Base-by-base conservation (phyloP, 2,113 vertebrate species). In the Rhabdornis inornatus region DNA sequence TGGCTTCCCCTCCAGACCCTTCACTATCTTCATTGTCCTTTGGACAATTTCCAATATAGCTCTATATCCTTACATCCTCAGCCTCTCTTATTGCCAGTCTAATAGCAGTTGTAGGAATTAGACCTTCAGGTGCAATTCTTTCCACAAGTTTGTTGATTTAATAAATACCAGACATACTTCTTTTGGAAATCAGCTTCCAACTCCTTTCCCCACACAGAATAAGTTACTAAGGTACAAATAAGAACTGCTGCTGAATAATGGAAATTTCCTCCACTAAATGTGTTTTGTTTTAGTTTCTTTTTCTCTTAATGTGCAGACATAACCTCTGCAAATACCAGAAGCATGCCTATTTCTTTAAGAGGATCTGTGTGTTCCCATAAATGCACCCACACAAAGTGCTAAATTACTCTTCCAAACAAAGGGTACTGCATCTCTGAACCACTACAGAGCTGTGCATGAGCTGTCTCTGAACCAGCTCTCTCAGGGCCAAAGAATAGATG, bases 371-470 rank as follows among this genome's bases (percentile, higher is more conserved):
- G 45, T 77, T 96, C 85, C 87, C 75, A 72, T 77, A 88, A 86
- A 88, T 1, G 25, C 92, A 91, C 78, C 91, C 89, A 94, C 91
- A 80, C 93, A 95, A 53, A 80, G 37, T 37, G 81, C 59, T 82
- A 69, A 94, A 94, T 91, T 70, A 44, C 44, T 91, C 39, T 45
- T 78, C 39, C 53, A 91, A 60, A 89, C 72, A 89, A 94, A 94
- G 33, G 45, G 53, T 76, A 13, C 66, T 66, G 59, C n/a, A 18
- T 76, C 83, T 76, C 66, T 65, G 57, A 92, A 60, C 74, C 25
- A 45, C 61, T 17, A 80, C 61, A 93, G 82, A 74, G 50, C 42
- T 93, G 61, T 85, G 82, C 40, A 55, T 33, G 21, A 76, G 57
- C 45, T 80, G 0, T 37, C 27, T 85, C 66, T 69, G 49, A 80